A percentile compares a stretch with the other conserved stretches of the same genome.
phyloP scores from a whole-genome alignment of 2,888 invertebrate genomes.

The Arctia plantaginis region DNA sequence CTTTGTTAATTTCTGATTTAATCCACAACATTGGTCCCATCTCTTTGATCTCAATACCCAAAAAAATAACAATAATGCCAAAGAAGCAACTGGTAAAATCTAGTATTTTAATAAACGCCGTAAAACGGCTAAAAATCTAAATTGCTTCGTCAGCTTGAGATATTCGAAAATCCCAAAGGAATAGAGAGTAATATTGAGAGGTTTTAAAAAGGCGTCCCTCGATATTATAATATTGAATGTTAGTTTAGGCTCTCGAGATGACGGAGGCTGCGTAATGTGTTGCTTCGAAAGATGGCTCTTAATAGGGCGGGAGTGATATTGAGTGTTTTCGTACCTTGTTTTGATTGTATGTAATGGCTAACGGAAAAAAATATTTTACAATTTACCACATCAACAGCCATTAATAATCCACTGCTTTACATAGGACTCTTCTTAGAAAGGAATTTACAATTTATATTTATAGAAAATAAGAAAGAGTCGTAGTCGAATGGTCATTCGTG shows the following conservation, averaged over 20 bases:
- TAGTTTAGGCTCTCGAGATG: conserved; percentile 35
- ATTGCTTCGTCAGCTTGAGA: background rate
- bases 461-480: background rate
- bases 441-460: background rate
- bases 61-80: background rate
- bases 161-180: conserved; percentile 7
- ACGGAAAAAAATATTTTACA: background rate
- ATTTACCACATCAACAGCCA: too few species aligned
- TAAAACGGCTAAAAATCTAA: background rate
- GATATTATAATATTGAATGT: conserved; percentile 34
- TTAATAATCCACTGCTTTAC: too few species aligned
- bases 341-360: background rate
- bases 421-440: too few species aligned
- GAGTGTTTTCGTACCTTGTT: background rate
- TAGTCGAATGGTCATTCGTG: background rate
- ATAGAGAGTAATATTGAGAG: conserved; percentile 7
- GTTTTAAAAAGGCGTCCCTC: conserved; percentile 17
- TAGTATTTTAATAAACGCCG: background rate
- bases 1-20: too few species aligned
- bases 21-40: too few species aligned
- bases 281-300: conserved; percentile 17
- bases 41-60: too few species aligned
- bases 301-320: background rate
- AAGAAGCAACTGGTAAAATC: background rate
- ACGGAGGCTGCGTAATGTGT: conserved; percentile 12